Percentiles rank a stretch among this genome's conserved stretches.
These are phyloP conservation scores for Vidua macroura DNA, from an alignment of 2,113 vertebrate species.

Conservation along the genomic window DNA sequence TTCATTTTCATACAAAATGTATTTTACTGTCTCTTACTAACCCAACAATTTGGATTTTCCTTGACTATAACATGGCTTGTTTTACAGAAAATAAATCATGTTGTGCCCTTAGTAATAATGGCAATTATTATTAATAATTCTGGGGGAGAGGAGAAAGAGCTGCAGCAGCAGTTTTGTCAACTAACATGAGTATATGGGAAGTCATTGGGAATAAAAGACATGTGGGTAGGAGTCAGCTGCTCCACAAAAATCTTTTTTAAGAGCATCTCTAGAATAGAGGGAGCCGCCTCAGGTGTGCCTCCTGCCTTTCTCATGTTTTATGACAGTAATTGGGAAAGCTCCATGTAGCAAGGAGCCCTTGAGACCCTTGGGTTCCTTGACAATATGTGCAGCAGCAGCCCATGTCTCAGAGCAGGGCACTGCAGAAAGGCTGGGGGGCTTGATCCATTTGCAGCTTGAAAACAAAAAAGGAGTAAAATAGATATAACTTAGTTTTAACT, in stretches of 20 bases:
- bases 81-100: slow-evolving; percentile 16
- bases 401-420: not conserved
- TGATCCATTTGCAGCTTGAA: not conserved
- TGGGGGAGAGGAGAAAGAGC: not conserved
- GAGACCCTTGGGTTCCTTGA: not conserved
- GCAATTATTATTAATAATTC: not conserved
- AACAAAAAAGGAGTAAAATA: not conserved
- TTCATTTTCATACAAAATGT: slow-evolving; percentile 21
- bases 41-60: not conserved
- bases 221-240: accelerated
- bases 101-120: not conserved
- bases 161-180: not conserved
- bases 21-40: not conserved
- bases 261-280: not conserved
- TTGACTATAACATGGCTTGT: not conserved
- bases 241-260: not conserved
- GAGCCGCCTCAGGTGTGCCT: not conserved
- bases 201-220: not conserved
- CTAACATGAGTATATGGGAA: not conserved
- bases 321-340: not conserved
- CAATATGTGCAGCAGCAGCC: not conserved
- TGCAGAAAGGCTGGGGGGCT: not conserved
- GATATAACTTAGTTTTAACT: not conserved
- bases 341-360: not conserved
- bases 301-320: not conserved